phyloP scores from a whole-genome alignment of 92 coral and sea anemone genomes.

The Galaxea fascicularis region DNA sequence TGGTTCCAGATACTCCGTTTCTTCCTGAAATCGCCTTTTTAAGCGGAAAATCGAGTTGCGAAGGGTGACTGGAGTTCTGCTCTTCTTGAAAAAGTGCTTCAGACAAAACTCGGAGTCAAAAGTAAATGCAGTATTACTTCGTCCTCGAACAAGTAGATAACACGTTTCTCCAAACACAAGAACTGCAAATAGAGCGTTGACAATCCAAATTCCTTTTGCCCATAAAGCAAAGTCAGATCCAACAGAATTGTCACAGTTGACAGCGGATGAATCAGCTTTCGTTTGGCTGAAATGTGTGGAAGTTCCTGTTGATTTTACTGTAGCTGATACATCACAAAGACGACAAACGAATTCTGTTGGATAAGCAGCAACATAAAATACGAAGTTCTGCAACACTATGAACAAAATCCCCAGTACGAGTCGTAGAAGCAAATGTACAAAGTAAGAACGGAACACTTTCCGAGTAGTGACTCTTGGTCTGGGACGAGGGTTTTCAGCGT shows the following conservation, averaged over 20 bases:
- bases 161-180: conserved; percentile 31
- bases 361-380: conserved; percentile 37
- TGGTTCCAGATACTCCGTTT: conserved; percentile 32
- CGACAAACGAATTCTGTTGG: conserved; percentile 44
- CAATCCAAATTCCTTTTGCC: conserved; percentile 17
- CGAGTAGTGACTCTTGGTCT: conserved; percentile 33
- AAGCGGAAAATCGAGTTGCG: neutral
- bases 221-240: conserved; percentile 31
- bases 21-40: neutral
- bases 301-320: neutral
- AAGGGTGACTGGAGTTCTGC: conserved; percentile 3
- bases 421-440: conserved; percentile 47
- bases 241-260: conserved; percentile 52
- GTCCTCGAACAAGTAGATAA: conserved; percentile 7
- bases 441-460: conserved; percentile 41
- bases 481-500: conserved; percentile 52
- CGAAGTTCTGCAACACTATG: conserved; percentile 28
- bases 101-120: conserved; percentile 52
- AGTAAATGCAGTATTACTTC: neutral
- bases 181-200: conserved; percentile 20
- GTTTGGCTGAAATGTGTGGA: neutral
- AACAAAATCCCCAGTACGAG: conserved; percentile 34
- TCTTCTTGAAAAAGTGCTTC: conserved; percentile 24
- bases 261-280: neutral
- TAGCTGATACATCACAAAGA: neutral